Percentiles rank a stretch among this genome's conserved stretches.
These are phyloP conservation scores for Pimpla rufipes DNA, from an alignment of 2,888 invertebrate genomes.

Conservation along the genomic window DNA sequence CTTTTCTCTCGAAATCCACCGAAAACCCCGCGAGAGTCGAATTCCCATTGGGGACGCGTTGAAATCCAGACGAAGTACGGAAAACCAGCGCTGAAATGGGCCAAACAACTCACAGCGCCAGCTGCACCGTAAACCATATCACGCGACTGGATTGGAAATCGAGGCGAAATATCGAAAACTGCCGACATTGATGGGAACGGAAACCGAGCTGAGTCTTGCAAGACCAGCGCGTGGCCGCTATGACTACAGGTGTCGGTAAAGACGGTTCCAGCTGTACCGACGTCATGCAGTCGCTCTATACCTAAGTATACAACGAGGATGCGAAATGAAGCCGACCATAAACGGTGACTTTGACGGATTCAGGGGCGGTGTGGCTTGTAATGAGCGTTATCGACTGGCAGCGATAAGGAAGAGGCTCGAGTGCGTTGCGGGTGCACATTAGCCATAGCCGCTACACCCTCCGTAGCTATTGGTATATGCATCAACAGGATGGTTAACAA, in stretches of 20 bases:
- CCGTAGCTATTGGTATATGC: background rate
- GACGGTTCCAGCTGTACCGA: background rate
- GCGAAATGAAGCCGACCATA: background rate
- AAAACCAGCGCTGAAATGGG: background rate
- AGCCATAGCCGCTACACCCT: background rate
- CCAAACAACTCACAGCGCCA: background rate
- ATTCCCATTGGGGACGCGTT: background rate
- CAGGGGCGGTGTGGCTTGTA: conserved; percentile 47
- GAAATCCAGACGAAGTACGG: background rate
- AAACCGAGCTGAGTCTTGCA: background rate
- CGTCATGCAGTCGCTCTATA: background rate
- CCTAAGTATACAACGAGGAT: background rate
- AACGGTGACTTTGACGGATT: conserved; percentile 21
- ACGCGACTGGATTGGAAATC: conserved; percentile 8
- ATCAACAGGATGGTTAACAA: conserved; percentile 28
- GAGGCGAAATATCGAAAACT: conserved; percentile 12
- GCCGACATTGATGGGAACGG: background rate
- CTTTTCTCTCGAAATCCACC: background rate
- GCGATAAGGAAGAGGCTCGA: conserved; percentile 62
- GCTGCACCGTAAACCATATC: background rate
- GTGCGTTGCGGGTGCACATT: conserved; percentile 26
- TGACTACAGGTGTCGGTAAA: conserved; percentile 10
- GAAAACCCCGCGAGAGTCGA: background rate
- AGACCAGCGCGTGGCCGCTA: background rate
- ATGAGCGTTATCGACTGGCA: conserved; percentile 50